Evolutionary conservation across 2,888 invertebrate genomes (phyloP).

Genomic region (Dasypolia templi): DNA sequence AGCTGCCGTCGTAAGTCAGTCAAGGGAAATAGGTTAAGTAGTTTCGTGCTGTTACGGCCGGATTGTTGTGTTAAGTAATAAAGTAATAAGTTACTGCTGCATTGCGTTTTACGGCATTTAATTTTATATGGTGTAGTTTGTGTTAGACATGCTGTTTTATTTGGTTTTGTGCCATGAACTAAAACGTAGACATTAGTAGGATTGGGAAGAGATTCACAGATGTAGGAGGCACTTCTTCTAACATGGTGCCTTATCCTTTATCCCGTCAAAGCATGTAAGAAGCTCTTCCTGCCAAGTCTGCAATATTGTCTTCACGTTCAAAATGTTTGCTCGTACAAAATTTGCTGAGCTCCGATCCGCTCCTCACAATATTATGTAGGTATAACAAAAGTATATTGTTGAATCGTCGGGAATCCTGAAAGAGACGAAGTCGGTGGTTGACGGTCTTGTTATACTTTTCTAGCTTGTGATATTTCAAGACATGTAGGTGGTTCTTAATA

Average conservation of each 20-base stretch:
- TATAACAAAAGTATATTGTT: slow-evolving; percentile 38
- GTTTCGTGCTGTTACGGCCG: slow-evolving; percentile 34
- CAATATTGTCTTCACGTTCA: slow-evolving; percentile 10
- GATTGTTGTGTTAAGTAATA: slow-evolving; percentile 20
- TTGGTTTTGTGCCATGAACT: slow-evolving; percentile 5
- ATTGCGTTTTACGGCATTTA: slow-evolving; percentile 48
- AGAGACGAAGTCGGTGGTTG: neutral
- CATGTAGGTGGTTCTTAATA: slow-evolving; percentile 14
- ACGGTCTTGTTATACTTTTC: slow-evolving; percentile 3
- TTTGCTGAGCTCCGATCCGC: slow-evolving; percentile 11
- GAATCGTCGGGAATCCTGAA: slow-evolving; percentile 2
- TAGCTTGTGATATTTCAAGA: slow-evolving; percentile 1
- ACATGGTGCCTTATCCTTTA: neutral
- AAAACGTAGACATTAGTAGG: neutral
- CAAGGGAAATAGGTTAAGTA: slow-evolving; percentile 57
- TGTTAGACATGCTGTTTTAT: slow-evolving; percentile 4
- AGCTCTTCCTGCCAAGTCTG: slow-evolving; percentile 4
- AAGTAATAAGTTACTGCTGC: slow-evolving; percentile 42
- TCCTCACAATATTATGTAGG: slow-evolving; percentile 20
- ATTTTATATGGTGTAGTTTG: slow-evolving; percentile 18
- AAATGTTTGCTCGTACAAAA: slow-evolving; percentile 21
- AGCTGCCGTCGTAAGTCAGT: slow-evolving; percentile 53
- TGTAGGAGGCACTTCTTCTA: neutral
- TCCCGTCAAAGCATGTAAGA: slow-evolving; percentile 4
- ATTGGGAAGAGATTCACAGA: no score